Base-by-base conservation (phyloP, 1,140 invertebrate genomes). In the Drosophila aff. region DNA sequence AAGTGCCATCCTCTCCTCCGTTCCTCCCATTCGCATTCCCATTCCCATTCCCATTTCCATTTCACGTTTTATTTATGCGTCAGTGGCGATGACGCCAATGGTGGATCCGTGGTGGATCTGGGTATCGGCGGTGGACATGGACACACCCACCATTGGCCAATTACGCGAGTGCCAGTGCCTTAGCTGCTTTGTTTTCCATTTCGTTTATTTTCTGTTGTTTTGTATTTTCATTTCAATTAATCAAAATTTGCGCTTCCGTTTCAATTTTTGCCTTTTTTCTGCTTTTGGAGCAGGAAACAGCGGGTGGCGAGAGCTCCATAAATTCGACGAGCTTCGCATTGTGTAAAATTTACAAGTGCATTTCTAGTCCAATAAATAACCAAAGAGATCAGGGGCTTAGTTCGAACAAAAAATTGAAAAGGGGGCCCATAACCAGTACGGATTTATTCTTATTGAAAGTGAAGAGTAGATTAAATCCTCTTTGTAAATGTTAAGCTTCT, bases 41-140 rank as follows among this genome's bases (percentile, higher is more conserved):
- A 21, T 50, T 53, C 40, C 47, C 46, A 59, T 61, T 66, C 40
- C 18, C 28, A 47, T 50, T 62, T 26, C 41, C 67, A 69, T 75
- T 61, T 49, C 58, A 38, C 31, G 46, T 61, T 62, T 68, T 72
- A 71, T 74, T 63, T 75, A 74, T 73, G 74, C 72, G 77, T 84
- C 81, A 84, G 73, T 85, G 82, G 72, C 77, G 82, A 84, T 85
- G 81, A 85, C 81, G 81, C 82, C 82, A 84, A 77, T 76, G 77
- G 79, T 69, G 71, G 60, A 16, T 74, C 47, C 40, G 31, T 41
- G 57, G 61, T 33, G 57, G 62, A 50, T 44, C 55, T 67, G 71
- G 21, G 69, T 21, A 46, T 44, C 40, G 23, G 31, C 40, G 68
- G 60, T 64, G 59, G 76, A 79, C 65, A 83, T 76, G 76, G 67